phyloP scores from a whole-genome alignment of 2,888 invertebrate genomes.

The Pinctada fucata region DNA sequence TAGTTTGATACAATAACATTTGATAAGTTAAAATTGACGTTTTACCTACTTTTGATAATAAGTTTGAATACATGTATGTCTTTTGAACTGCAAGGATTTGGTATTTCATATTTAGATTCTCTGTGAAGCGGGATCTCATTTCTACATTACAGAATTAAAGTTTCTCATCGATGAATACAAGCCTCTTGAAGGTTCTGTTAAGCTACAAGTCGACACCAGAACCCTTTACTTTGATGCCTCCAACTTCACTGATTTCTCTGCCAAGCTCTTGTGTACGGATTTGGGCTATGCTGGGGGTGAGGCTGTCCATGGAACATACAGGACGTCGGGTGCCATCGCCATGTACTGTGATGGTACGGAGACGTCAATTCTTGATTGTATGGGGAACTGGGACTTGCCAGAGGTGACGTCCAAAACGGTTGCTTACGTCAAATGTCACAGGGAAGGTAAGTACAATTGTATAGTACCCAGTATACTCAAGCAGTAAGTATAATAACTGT shows the following conservation, averaged over 20 bases:
- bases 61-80: no score
- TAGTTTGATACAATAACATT: no score
- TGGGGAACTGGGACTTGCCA: constrained; percentile 51
- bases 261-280: constrained; percentile 57
- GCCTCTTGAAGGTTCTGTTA: not conserved
- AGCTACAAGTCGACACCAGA: constrained; percentile 19
- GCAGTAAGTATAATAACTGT: no score
- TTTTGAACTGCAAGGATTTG: no score
- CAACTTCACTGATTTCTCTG: constrained; percentile 49
- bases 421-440: constrained; percentile 50
- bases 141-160: no score
- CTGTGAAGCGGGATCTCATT: no score
- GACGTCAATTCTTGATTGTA: constrained; percentile 82
- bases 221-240: constrained; percentile 33
- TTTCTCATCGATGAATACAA: not conserved
- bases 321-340: constrained; percentile 80
- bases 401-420: constrained; percentile 31
- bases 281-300: constrained; percentile 52
- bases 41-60: no score
- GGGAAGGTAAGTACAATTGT: constrained; percentile 44
- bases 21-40: no score
- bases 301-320: constrained; percentile 23
- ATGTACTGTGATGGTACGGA: constrained; percentile 84
- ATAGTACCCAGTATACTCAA: not conserved
- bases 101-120: no score